Percentiles rank a stretch among this genome's conserved stretches.
phyloP scores from a whole-genome alignment of 2,888 invertebrate species.

The Mactromeris polynyma region DNA sequence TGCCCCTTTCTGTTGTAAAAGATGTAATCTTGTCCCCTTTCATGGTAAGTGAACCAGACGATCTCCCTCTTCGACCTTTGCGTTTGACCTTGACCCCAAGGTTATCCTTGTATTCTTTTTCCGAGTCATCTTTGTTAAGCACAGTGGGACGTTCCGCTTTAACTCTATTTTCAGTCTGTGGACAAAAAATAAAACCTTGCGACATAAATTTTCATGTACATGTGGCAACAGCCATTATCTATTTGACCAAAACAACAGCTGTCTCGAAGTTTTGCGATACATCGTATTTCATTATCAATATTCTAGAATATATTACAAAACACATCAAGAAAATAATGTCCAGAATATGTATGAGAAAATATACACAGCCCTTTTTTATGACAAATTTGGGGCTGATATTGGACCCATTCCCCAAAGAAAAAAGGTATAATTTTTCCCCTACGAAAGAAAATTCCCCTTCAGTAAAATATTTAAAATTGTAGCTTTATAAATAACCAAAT shows the following conservation, averaged over 20 bases:
- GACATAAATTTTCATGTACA: neutral
- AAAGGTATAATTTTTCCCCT: no score
- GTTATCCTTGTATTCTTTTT: conserved; percentile 57
- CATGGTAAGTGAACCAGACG: conserved; percentile 69
- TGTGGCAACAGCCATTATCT: neutral
- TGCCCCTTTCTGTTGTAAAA: conserved; percentile 70
- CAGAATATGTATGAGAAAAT: neutral
- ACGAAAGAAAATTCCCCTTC: no score
- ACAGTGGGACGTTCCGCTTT: conserved; percentile 3
- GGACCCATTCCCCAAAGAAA: no score
- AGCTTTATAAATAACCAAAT: no score
- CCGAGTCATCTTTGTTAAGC: conserved; percentile 34
- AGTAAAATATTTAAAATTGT: no score
- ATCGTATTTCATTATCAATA: neutral
- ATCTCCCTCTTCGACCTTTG: conserved; percentile 67
- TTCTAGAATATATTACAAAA: neutral
- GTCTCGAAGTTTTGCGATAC: neutral
- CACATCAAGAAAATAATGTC: neutral
- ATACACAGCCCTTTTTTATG: no score
- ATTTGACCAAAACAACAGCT: neutral
- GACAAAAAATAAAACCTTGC: neutral
- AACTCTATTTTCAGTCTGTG: conserved; percentile 1
- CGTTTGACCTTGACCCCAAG: conserved; percentile 66
- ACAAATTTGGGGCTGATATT: no score
- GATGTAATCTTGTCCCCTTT: conserved; percentile 73